Base-by-base conservation (phyloP, 2,113 vertebrate species). In the Hydrolagus affinis region DNA sequence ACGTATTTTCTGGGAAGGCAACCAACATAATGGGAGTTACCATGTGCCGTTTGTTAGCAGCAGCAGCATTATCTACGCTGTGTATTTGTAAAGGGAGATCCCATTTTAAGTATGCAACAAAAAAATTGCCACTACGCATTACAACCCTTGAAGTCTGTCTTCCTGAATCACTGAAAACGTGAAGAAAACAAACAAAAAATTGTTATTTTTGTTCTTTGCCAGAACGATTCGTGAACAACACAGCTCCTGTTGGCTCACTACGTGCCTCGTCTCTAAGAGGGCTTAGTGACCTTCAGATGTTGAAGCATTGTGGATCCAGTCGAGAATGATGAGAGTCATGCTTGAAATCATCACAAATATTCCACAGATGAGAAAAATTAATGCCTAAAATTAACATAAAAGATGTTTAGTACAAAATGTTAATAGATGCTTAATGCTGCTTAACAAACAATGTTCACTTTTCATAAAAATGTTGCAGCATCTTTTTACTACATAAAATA, bases 311-410 rank as follows among this genome's bases (percentile, higher is more conserved):
- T 94, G 90, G 87, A 93, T 91, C 95, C 97, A 98, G 91, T 99
- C 97, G 87, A 95, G 56, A 87, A 98, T 87, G 89, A 99, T 98
- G 87, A 99, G 92, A 74, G 80, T 93, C 94, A 98, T 97, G 91
- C 95, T 95, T 87, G 93, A 93, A 21, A 89, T 90, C 98, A 99
- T 99, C 89, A 99, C 96, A 56, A 97, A 0, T 86, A 98, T 76
- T 66, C 98, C 97, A 59, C 92, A 91, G 8, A 95, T 0, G 70
- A 98, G 93, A 91, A 99, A 99, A 71, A 94, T 85, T 0, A 88
- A 11, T 66, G 97, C 98, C 98, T 99, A 90, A n/a, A 91, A 88
- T 74, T 69, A 66, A 83, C 17, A 66, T 14, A 19, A 25, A 72
- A 17, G 66, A 12, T 28, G 30, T 28, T 83, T 83, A 83, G 32